Evolutionary conservation across 2,888 invertebrate genomes (phyloP).

Genomic region (Falcaria lacertinaria): DNA sequence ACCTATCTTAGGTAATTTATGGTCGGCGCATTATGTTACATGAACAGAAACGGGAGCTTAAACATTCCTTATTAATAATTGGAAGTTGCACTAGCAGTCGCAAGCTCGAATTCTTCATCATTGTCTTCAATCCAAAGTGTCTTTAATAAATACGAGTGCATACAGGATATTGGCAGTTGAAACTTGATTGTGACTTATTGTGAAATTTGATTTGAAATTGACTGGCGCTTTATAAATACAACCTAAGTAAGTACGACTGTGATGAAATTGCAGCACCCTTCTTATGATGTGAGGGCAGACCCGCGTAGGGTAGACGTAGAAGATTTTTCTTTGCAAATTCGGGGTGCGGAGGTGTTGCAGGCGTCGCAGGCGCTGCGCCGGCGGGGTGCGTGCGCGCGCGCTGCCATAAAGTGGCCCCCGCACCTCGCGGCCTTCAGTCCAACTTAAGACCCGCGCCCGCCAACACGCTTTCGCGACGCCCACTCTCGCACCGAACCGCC

Average conservation of each 20-base stretch:
- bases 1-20: no score
- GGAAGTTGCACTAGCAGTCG: background rate
- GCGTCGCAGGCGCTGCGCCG: constrained; percentile 30
- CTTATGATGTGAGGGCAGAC: no score
- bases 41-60: no score
- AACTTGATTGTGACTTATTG: background rate
- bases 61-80: background rate
- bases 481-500: constrained; percentile 57
- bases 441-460: constrained; percentile 61
- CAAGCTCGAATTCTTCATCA: background rate
- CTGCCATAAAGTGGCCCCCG: constrained; percentile 69
- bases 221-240: background rate
- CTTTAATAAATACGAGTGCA: background rate
- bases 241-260: no score
- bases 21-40: no score
- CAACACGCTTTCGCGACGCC: constrained; percentile 65
- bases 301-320: no score
- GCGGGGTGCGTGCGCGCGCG: constrained; percentile 48
- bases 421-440: constrained; percentile 75
- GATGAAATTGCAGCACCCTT: no score
- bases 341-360: no score
- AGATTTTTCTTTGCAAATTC: no score
- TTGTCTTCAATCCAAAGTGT: background rate
- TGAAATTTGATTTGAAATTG: background rate
- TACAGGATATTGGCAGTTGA: background rate